A percentile compares a stretch with the other conserved stretches of the same genome.
Conservation (phyloP, 2,797 vertebrate species). For the Sebastolobus altivelis region DNA sequence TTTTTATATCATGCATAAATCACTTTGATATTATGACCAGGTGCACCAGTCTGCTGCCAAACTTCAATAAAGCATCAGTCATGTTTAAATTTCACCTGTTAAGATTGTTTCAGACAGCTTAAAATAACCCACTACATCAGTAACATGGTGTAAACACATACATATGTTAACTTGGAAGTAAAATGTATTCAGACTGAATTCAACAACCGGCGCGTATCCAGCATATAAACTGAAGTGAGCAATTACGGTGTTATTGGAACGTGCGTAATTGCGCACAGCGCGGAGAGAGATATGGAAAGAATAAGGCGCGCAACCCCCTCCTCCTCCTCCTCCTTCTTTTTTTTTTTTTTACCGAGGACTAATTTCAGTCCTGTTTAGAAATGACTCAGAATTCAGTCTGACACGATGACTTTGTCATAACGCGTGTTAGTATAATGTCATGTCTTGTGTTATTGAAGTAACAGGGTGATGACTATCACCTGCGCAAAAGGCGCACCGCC, state of each 20-base stretch:
- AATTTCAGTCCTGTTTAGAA: conserved; percentile 69
- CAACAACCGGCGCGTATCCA: conserved; percentile 58
- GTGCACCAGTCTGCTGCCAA: background rate
- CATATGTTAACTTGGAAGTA: conserved; percentile 45
- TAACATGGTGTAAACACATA: conserved; percentile 20
- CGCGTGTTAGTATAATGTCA: conserved; percentile 71
- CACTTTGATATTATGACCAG: conserved; percentile 24
- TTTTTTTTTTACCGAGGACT: conserved; percentile 32
- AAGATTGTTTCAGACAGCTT: conserved; percentile 14
- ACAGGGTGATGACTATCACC: conserved; percentile 81
- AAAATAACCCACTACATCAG: conserved; percentile 19
- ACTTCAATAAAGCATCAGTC: conserved; percentile 22
- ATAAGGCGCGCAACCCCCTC: conserved; percentile 38
- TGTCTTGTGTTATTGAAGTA: conserved; percentile 76
- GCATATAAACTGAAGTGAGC: conserved; percentile 64
- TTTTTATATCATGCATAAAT: conserved; percentile 25
- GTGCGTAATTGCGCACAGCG: conserved; percentile 76
- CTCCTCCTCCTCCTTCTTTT: background rate
- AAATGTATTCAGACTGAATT: conserved; percentile 56
- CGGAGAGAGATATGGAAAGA: conserved; percentile 68
- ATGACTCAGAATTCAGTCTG: conserved; percentile 74
- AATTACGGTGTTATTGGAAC: conserved; percentile 77
- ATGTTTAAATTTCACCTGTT: conserved; percentile 46
- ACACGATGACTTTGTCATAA: conserved; percentile 71
- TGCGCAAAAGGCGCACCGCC: conserved; percentile 73